These are phyloP conservation scores for Tragelaphus imberbis DNA, from an alignment of 2,113 vertebrate genomes.

Conservation along the genomic window DNA sequence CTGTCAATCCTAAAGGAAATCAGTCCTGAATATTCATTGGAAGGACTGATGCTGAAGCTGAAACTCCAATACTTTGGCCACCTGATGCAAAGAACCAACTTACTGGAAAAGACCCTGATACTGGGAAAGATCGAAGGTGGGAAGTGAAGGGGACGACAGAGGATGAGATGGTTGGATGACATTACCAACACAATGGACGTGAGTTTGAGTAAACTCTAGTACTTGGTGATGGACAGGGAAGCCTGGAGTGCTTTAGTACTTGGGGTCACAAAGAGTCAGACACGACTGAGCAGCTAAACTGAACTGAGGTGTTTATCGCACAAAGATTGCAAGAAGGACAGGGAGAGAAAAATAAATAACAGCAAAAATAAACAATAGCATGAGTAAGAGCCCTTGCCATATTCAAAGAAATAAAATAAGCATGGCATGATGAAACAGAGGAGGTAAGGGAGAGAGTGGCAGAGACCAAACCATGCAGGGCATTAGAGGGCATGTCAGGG, in stretches of 20 bases:
- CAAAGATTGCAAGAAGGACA: neutral
- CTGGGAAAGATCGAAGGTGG: neutral
- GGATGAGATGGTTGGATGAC: neutral
- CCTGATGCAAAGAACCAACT: neutral
- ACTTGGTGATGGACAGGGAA: neutral
- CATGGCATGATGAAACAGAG: neutral
- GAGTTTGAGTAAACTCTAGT: neutral
- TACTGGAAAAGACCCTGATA: neutral
- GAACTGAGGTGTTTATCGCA: neutral
- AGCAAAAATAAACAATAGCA: neutral
- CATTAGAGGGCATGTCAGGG: neutral
- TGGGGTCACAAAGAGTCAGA: neutral
- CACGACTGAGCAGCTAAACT: neutral
- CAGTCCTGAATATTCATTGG: neutral
- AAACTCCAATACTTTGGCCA: neutral
- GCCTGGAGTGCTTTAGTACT: neutral
- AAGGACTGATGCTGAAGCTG: neutral
- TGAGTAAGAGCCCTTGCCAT: neutral
- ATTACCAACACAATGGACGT: neutral
- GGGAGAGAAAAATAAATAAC: neutral
- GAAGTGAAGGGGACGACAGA: neutral
- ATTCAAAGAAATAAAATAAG: neutral
- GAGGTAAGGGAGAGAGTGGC: neutral
- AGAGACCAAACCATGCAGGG: neutral
- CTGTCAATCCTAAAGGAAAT: neutral